A percentile compares a stretch with the other conserved stretches of the same genome.
Conservation (phyloP, 1,140 invertebrate species). For the Cataglyphis hispanica region DNA sequence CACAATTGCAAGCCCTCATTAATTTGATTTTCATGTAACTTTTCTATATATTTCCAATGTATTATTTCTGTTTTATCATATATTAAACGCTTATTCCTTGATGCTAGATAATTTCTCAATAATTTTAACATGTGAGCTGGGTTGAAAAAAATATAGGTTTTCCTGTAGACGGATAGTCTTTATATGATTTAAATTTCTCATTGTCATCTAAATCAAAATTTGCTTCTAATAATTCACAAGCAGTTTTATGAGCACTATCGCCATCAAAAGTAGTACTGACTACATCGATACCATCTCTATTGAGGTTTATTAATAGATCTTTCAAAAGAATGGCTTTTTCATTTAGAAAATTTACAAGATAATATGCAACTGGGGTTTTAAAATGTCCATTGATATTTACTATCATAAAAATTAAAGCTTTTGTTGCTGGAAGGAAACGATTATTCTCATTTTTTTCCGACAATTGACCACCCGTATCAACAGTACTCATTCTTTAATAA, state of each 20-base stretch:
- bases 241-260: conserved; percentile 29
- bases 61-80: background rate
- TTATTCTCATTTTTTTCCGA: background rate
- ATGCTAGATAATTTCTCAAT: conserved; percentile 64
- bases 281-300: too few relatives aligned
- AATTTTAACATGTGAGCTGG: conserved; percentile 70
- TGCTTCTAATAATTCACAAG: conserved; percentile 46
- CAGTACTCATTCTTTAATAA: background rate
- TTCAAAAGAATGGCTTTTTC: too few relatives aligned
- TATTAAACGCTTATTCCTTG: conserved; percentile 22
- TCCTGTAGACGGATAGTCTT: conserved; percentile 49
- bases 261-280: background rate
- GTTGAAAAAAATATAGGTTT: conserved; percentile 67
- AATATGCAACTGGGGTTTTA: conserved; percentile 9
- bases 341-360: background rate
- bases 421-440: background rate
- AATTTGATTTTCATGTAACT: background rate
- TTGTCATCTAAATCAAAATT: conserved; percentile 37
- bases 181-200: conserved; percentile 56
- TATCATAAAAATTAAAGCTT: background rate
- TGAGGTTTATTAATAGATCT: too few relatives aligned
- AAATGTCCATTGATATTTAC: conserved; percentile 2
- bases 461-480: background rate
- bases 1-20: conserved; percentile 36
- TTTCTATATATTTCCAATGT: background rate